These are phyloP conservation scores for Stenotaenia linearis DNA, from an alignment of 2,888 invertebrate genomes.

Conservation along the genomic window DNA sequence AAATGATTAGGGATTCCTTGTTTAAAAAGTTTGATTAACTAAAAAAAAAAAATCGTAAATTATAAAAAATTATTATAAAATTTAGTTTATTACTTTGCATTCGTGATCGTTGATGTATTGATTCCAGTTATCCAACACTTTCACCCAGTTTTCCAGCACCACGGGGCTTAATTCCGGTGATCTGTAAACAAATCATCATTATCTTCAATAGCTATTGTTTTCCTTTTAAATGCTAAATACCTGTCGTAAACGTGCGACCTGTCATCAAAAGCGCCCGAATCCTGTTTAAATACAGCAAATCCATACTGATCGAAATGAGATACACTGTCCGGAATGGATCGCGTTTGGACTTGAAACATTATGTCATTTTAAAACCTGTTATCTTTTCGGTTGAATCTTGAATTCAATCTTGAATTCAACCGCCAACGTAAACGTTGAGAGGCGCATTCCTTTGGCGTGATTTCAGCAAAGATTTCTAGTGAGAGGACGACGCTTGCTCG, in stretches of 20 bases:
- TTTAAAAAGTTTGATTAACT: conserved; percentile 30
- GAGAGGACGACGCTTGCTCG: too few species aligned
- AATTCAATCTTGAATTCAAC: not conserved
- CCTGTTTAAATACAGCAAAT: conserved; percentile 33
- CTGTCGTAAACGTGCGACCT: conserved; percentile 4
- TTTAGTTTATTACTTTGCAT: not conserved
- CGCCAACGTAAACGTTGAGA: not conserved
- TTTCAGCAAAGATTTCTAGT: too few species aligned
- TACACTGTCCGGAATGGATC: not conserved
- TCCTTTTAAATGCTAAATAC: not conserved
- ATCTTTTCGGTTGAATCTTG: not conserved
- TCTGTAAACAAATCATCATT: not conserved
- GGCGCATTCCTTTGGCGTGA: not conserved
- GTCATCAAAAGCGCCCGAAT: not conserved
- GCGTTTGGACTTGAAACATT: not conserved
- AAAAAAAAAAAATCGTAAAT: not conserved
- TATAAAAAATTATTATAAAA: not conserved
- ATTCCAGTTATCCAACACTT: conserved; percentile 32
- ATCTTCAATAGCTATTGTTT: not conserved
- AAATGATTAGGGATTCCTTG: conserved; percentile 31
- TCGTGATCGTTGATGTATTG: conserved; percentile 8
- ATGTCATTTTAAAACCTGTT: not conserved
- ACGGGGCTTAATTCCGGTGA: not conserved
- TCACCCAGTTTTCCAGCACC: not conserved
- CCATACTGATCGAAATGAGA: conserved; percentile 33